Conservation (phyloP, 2,888 invertebrate genomes). For the Netelia melanura region DNA sequence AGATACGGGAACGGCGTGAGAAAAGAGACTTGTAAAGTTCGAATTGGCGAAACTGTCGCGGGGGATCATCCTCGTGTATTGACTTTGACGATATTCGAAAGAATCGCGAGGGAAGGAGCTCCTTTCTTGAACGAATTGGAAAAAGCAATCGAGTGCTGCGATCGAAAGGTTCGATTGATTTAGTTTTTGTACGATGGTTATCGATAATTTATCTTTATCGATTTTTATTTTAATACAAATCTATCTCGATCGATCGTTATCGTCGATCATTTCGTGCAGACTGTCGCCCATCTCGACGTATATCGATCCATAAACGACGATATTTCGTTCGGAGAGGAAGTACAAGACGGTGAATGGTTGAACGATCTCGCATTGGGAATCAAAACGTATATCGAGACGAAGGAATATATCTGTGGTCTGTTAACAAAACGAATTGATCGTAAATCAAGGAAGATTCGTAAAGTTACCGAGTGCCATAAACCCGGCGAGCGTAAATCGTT, state of each 20-base stretch:
- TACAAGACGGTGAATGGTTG: constrained; percentile 45
- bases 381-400: constrained; percentile 67
- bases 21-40: constrained; percentile 69
- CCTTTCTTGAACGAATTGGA: constrained; percentile 73
- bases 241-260: background rate
- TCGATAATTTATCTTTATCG: background rate
- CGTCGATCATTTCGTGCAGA: constrained; percentile 30
- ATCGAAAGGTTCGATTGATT: constrained; percentile 54
- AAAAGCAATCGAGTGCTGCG: constrained; percentile 71
- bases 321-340: background rate
- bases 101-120: constrained; percentile 71
- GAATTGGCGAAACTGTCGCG: constrained; percentile 52
- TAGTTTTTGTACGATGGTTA: background rate
- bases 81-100: constrained; percentile 70
- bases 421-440: constrained; percentile 35
- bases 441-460: constrained; percentile 17
- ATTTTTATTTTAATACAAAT: background rate
- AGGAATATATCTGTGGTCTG: constrained; percentile 66
- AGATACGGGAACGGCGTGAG: constrained; percentile 69
- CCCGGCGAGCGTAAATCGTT: constrained; percentile 15
- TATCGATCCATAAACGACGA: constrained; percentile 3
- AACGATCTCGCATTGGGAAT: constrained; percentile 69
- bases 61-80: constrained; percentile 67
- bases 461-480: constrained; percentile 16
- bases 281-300: background rate